phyloP scores from a whole-genome alignment of 2,113 vertebrate genomes.

The Apodemus sylvaticus region DNA sequence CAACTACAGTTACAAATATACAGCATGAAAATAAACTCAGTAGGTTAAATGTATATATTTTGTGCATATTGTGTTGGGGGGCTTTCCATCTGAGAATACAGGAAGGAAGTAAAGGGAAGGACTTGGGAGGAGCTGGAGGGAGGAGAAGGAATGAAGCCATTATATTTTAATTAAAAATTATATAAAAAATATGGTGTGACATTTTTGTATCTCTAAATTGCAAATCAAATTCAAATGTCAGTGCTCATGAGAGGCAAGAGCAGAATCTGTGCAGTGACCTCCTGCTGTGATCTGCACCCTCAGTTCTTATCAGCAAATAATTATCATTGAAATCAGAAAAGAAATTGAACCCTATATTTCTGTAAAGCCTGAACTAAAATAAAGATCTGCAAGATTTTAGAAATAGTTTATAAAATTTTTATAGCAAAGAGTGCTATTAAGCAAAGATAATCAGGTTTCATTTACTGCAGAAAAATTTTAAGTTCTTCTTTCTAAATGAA shows the following conservation, averaged over 20 bases:
- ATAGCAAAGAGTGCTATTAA: constrained; percentile 24
- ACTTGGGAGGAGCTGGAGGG: not conserved
- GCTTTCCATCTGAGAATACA: not conserved
- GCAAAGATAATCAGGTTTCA: constrained; percentile 42
- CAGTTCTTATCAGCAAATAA: not conserved
- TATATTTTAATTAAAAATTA: not conserved
- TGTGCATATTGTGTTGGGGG: not conserved
- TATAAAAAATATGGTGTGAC: not conserved
- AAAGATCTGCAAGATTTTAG: constrained; percentile 1
- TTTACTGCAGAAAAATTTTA: not conserved
- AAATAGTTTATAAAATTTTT: not conserved
- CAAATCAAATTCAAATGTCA: constrained; percentile 19
- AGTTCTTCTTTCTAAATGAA: constrained; percentile 40
- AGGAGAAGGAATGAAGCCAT: not conserved
- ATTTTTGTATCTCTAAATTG: not conserved
- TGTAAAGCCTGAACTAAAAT: not conserved
- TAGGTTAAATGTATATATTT: not conserved
- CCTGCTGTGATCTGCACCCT: not conserved
- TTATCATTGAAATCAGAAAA: not conserved
- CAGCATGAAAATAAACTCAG: not conserved
- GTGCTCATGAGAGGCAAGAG: not conserved
- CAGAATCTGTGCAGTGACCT: not conserved
- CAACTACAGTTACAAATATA: not conserved
- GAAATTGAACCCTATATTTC: not conserved
- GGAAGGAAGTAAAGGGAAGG: not conserved